A percentile compares a stretch with the other conserved stretches of the same genome.
These are phyloP conservation scores for Thryonomys swinderianus DNA, from an alignment of 2,113 vertebrate species.

Conservation along the genomic window DNA sequence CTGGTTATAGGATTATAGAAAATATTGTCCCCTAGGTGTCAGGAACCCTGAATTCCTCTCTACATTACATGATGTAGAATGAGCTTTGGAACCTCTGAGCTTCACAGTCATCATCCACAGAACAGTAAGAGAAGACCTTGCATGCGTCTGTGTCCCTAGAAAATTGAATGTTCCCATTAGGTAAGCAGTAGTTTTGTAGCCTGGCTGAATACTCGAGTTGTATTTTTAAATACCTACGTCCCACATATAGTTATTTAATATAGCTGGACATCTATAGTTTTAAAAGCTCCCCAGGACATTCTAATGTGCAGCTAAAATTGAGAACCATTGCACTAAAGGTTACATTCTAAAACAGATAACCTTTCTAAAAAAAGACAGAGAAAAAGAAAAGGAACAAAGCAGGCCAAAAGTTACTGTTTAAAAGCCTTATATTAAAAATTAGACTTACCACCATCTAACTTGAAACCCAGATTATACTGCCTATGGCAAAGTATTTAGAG, in stretches of 20 bases:
- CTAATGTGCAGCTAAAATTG: not conserved
- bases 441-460: not conserved
- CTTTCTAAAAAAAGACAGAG: not conserved
- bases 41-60: not conserved
- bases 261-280: not conserved
- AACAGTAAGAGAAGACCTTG: not conserved
- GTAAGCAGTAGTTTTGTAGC: not conserved
- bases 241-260: not conserved
- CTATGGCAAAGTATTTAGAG: not conserved
- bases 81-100: not conserved
- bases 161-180: not conserved
- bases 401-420: not conserved
- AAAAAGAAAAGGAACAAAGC: not conserved
- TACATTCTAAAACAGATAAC: constrained; percentile 21
- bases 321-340: not conserved
- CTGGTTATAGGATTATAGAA: not conserved
- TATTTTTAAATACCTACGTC: not conserved
- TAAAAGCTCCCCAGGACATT: not conserved
- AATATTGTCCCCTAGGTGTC: constrained; percentile 16
- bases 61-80: not conserved
- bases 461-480: not conserved
- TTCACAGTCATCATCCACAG: not conserved
- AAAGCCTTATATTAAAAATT: not conserved
- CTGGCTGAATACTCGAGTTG: not conserved
- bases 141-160: not conserved